These are phyloP conservation scores for Lasius fuliginosus DNA, from an alignment of 2,888 invertebrate species.

Conservation along the genomic window DNA sequence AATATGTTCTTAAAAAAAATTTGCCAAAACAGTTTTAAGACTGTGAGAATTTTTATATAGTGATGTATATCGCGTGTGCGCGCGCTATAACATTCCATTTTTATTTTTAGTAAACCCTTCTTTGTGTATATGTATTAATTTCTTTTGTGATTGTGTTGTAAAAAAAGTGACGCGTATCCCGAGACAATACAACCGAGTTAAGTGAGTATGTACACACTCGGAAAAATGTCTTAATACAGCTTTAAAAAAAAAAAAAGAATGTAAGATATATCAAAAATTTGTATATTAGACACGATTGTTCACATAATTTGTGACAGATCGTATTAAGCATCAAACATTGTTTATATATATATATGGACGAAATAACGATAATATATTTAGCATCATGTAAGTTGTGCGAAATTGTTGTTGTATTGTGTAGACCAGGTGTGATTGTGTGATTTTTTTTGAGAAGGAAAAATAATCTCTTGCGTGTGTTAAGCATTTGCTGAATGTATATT, in stretches of 20 bases:
- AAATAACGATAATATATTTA: slow-evolving; percentile 43
- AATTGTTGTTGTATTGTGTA: slow-evolving; percentile 50
- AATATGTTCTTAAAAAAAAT: slow-evolving; percentile 49
- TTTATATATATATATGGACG: slow-evolving; percentile 56
- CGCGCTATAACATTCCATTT: slow-evolving; percentile 28
- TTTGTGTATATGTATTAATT: not conserved
- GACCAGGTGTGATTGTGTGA: slow-evolving; percentile 42
- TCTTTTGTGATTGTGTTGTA: slow-evolving; percentile 21
- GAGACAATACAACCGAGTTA: slow-evolving; percentile 75
- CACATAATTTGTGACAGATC: slow-evolving; percentile 53
- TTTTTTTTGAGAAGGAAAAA: slow-evolving; percentile 30
- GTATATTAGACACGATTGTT: slow-evolving; percentile 51
- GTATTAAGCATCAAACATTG: slow-evolving; percentile 56
- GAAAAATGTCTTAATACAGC: slow-evolving; percentile 63
- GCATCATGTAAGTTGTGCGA: slow-evolving; percentile 44
- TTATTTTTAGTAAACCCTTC: slow-evolving; percentile 6
- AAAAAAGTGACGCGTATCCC: slow-evolving; percentile 33
- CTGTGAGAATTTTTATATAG: slow-evolving; percentile 25
- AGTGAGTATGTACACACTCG: slow-evolving; percentile 51
- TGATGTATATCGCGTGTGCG: not conserved
- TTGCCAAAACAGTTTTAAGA: slow-evolving; percentile 54
- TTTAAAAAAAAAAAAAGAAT: slow-evolving; percentile 59
- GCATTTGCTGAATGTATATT: slow-evolving; percentile 65
- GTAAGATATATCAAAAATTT: slow-evolving; percentile 60
- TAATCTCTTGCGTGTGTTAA: slow-evolving; percentile 23